These are phyloP conservation scores for Oxyruncus cristatus DNA, from an alignment of 2,113 vertebrate species.

Conservation along the genomic window DNA sequence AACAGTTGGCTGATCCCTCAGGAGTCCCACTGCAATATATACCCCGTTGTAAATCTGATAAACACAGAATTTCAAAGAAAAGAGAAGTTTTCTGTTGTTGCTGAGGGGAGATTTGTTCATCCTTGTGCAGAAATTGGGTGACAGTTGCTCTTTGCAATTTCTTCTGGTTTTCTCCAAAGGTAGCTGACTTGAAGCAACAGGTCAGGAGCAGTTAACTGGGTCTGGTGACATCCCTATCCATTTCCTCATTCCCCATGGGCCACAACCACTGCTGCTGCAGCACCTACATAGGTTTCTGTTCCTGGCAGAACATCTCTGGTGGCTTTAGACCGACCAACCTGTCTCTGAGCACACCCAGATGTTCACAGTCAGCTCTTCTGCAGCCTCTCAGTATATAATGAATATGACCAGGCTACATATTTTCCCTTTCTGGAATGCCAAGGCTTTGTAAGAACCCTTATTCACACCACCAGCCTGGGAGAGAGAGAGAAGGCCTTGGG, in stretches of 20 bases:
- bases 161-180: not conserved
- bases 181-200: not conserved
- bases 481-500: too few relatives aligned
- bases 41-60: not conserved
- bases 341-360: not conserved
- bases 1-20: not conserved
- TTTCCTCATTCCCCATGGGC: not conserved
- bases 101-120: rapidly evolving
- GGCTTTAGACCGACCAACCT: not conserved
- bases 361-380: not conserved
- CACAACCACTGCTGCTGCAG: not conserved
- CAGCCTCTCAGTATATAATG: not conserved
- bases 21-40: not conserved
- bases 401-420: not conserved
- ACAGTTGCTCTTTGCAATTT: not conserved
- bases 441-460: not conserved
- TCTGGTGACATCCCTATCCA: not conserved
- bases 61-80: not conserved
- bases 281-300: rapidly evolving
- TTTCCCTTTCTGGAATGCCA: not conserved
- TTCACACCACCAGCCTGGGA: not conserved
- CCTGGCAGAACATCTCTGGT: not conserved
- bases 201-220: not conserved
- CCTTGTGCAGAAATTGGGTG: not conserved
- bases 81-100: not conserved